Evolutionary conservation across 2,797 vertebrate genomes (phyloP), one percentile per base, ranked within the genome.

Genomic region (Diglossa cyanea): DNA sequence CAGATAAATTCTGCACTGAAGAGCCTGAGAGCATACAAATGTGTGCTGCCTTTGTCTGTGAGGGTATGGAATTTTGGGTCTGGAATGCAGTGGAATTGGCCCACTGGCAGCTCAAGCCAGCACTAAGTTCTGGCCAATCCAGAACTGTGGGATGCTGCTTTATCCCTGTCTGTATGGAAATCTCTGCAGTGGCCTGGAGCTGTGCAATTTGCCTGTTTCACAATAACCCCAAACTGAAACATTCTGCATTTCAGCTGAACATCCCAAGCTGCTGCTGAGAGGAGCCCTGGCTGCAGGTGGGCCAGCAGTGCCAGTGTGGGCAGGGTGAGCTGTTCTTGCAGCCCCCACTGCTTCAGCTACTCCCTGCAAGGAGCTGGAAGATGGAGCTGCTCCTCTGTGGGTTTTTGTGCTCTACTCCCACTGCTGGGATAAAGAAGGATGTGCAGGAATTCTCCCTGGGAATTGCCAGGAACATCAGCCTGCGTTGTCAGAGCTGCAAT

Each of bases 71-170:
- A 6, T 48, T 51, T n/a, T 20, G 30, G 44, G 9, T 47, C 50
- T 68, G 54, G 50, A 58, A 62, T 26, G 54, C 47, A 25, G 2
- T 53, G 65, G 18, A 67, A 26, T 28, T 16, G 35, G 17, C 11
- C 80, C 50, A 3, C 45, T 68, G 72, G 35, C 65, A 86, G 44
- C 42, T 33, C 16, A 20, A 28, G 50, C 42, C 51, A 61, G 37
- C 11, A 4, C 16, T 1, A 0, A 25, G 5, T 35, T 50, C 6
- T 31, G 86, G 31, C 67, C 25, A 30, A 0, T 44, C 9, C 53
- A 39, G n/a, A 55, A 5, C 51, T 28, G 0, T 10, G n/a, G 53
- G 67, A 15, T 82, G 55, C 53, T 63, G 0, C 50, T 75, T 70
- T 26, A 12, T 58, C 47, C 58, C 26, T 39, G 16, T 51, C 68